phyloP scores from a whole-genome alignment of 2,888 invertebrate genomes.

The Cyclophora albipunctata region DNA sequence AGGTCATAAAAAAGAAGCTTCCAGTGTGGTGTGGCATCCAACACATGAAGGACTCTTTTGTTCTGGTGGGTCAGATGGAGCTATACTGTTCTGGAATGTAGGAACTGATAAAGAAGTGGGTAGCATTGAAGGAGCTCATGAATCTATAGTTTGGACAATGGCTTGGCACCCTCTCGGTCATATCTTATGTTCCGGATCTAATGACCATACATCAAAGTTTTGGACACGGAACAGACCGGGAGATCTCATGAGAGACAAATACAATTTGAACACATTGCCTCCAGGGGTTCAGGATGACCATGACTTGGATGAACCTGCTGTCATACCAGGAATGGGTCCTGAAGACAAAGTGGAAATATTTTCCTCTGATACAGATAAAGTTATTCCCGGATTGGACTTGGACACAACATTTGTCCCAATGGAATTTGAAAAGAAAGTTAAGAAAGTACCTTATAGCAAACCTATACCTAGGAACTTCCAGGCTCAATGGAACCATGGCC shows the following conservation, averaged over 20 bases:
- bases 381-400: slow-evolving; percentile 91
- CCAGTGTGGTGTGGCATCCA: slow-evolving; percentile 98
- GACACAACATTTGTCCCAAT: slow-evolving; percentile 79
- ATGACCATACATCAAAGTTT: slow-evolving; percentile 99
- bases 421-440: slow-evolving; percentile 83
- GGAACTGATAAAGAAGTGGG: slow-evolving; percentile 99
- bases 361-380: slow-evolving; percentile 74
- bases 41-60: slow-evolving; percentile 97
- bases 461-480: slow-evolving; percentile 97
- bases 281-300: slow-evolving; percentile 79
- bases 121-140: slow-evolving; percentile 98
- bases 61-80: slow-evolving; percentile 98
- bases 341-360: slow-evolving; percentile 92
- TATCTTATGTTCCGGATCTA: slow-evolving; percentile 98
- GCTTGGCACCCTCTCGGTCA: slow-evolving; percentile 99
- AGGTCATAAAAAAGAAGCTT: slow-evolving; percentile 99
- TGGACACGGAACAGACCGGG: slow-evolving; percentile 99
- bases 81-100: slow-evolving; percentile 99
- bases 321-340: slow-evolving; percentile 98
- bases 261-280: slow-evolving; percentile 94
- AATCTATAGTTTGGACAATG: slow-evolving; percentile 98
- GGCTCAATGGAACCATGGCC: slow-evolving; percentile 94
- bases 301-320: slow-evolving; percentile 82
- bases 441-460: slow-evolving; percentile 94
- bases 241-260: slow-evolving; percentile 98